Evolutionary conservation across 2,797 vertebrate genomes (phyloP), one percentile per base, ranked within the genome.

Genomic region (Astyanax mexicanus): DNA sequence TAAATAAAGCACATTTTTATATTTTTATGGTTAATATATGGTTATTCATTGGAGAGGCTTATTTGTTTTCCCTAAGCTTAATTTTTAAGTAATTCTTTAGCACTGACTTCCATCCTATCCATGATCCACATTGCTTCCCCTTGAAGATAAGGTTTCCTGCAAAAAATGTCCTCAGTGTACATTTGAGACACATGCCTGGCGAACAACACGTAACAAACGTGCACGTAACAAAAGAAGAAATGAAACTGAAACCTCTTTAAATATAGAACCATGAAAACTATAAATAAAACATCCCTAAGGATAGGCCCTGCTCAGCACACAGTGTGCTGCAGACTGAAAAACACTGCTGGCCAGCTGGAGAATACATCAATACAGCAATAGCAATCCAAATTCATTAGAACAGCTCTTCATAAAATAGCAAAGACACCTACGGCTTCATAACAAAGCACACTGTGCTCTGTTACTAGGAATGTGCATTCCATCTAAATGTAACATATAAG

Each of bases 291-390:
- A 77, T 60, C 52, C 75, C 84, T 81, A 72, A 84, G 82, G 87
- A 83, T 83, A 86, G 60, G 80, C 82, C 81, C 88, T 90, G 86
- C 84, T 90, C 90, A 89, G 91, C 90, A 88, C 86, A 91, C 81
- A 58, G 81, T 82, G 78, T 87, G 83, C 79, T 77, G 72, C 79
- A 80, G 81, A 74, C 80, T 80, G 82, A 81, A 37, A 58, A 47
- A 75, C 54, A 47, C 25, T 4, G 12, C 60, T 5, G 37, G 49
- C 19, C 38, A 66, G 55, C 49, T 52, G 15, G 38, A 74, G 25
- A 57, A 25, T 10, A 37, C 38, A 45, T 42, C 64, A 57, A 27
- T 37, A 12, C 72, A 23, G 72, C 61, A 17, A 29, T 3, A 54
- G 23, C 11, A n/a, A 61, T 37, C 37, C 10, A 35, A 19, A 60